phyloP scores from a whole-genome alignment of 2,888 invertebrate species.

The Lissocephala sabroskyi region DNA sequence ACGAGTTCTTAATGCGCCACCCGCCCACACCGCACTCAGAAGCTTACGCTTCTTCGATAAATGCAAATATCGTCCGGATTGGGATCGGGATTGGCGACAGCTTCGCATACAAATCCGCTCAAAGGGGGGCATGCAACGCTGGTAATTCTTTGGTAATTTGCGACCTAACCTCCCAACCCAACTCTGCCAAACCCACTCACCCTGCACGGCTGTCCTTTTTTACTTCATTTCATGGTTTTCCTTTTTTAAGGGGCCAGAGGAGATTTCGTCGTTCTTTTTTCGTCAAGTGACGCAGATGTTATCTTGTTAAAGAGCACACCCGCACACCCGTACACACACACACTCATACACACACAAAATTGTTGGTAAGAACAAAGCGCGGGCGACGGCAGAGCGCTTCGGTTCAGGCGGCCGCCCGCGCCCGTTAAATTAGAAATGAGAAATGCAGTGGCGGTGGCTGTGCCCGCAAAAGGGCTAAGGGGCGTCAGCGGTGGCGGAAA shows the following conservation, averaged over 20 bases:
- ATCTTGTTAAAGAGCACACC: conserved; percentile 49
- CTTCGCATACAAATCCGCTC: neutral
- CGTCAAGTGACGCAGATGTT: conserved; percentile 51
- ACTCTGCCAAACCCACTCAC: neutral
- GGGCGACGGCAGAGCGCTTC: neutral
- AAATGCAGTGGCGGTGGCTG: conserved; percentile 27
- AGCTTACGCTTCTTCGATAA: conserved; percentile 20
- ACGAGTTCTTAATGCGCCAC: conserved; percentile 43
- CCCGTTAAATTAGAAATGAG: conserved; percentile 47
- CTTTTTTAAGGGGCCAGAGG: too few relatives aligned
- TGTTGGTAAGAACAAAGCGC: conserved; percentile 26
- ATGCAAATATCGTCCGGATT: conserved; percentile 22
- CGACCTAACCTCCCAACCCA: conserved; percentile 30
- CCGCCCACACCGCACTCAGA: conserved; percentile 5
- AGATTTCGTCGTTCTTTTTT: conserved; percentile 10
- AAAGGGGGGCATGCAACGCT: conserved; percentile 22
- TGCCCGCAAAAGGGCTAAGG: neutral
- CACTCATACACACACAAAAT: too few relatives aligned
- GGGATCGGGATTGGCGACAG: neutral
- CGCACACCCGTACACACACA: conserved; percentile 25
- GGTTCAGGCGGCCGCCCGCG: conserved; percentile 14
- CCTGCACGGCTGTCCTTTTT: conserved; percentile 15
- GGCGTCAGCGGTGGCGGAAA: conserved; percentile 2
- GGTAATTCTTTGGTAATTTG: conserved; percentile 50
- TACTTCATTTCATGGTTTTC: conserved; percentile 13